These are phyloP conservation scores for Xiphorhynchus elegans DNA, from an alignment of 2,113 vertebrate genomes.

Conservation along the genomic window DNA sequence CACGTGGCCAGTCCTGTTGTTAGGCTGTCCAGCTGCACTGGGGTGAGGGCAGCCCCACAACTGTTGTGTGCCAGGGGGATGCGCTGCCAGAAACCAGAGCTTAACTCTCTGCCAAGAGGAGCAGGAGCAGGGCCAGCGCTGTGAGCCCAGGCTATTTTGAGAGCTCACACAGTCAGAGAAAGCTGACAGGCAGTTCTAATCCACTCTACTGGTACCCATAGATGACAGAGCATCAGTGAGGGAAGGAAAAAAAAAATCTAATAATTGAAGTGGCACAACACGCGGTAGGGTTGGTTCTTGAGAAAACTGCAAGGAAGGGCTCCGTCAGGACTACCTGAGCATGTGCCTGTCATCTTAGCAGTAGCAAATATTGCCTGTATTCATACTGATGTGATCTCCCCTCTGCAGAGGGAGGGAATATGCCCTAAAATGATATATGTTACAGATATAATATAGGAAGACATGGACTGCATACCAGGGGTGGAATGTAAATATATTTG, in stretches of 20 bases:
- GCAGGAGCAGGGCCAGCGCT: conserved; percentile 6
- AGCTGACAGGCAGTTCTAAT: conserved; percentile 65
- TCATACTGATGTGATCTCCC: not conserved
- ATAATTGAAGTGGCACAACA: not conserved
- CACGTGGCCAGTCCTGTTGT: not conserved
- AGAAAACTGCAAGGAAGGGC: not conserved
- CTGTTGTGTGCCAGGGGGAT: conserved; percentile 14
- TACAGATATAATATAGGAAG: not conserved
- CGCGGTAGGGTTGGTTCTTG: not conserved
- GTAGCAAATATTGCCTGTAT: not conserved
- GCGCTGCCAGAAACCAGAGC: not conserved
- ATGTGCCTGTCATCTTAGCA: not conserved
- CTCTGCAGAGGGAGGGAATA: not conserved
- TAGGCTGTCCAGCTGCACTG: not conserved
- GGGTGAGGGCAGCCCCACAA: conserved; percentile 19
- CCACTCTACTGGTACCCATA: conserved; percentile 28
- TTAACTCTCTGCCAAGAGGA: conserved; percentile 21
- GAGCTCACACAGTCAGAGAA: not conserved
- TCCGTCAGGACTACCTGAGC: not conserved
- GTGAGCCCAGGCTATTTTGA: not conserved
- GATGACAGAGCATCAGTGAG: not conserved
- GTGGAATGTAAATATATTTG: accelerated
- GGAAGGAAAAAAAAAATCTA: not conserved
- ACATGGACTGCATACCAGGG: no score
- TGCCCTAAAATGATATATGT: not conserved